Conservation (phyloP, 2,113 vertebrate genomes). For the Zootoca vivipara region DNA sequence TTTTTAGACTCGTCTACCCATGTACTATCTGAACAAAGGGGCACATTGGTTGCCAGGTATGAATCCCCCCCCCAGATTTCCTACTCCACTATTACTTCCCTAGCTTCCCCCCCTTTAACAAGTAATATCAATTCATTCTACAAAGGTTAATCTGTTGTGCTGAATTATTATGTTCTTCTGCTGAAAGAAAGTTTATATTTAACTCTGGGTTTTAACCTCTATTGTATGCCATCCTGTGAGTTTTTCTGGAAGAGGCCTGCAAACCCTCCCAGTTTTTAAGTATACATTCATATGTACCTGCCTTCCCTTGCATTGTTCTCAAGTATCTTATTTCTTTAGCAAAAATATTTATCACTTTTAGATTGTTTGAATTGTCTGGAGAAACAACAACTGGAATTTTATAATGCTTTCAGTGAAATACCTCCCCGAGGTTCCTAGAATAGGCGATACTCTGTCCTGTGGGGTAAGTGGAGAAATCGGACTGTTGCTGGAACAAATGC, state of each 20-base stretch:
- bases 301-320: background rate
- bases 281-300: background rate
- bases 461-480: constrained; percentile 56
- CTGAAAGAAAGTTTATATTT: background rate
- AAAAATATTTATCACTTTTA: constrained; percentile 33
- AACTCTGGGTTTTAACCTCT: background rate
- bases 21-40: too few relatives aligned
- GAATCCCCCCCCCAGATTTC: too few relatives aligned
- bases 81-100: background rate
- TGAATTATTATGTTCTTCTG: background rate
- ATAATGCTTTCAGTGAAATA: constrained; percentile 49
- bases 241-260: background rate
- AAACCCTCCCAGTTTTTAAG: background rate
- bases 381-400: constrained; percentile 41
- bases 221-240: background rate
- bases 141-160: too few relatives aligned
- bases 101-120: background rate
- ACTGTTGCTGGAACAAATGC: constrained; percentile 72
- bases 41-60: too few relatives aligned
- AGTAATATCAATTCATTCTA: too few relatives aligned
- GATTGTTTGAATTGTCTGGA: constrained; percentile 51
- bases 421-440: constrained; percentile 42
- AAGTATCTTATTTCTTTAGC: constrained; percentile 37
- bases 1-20: too few relatives aligned
- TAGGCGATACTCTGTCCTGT: constrained; percentile 55